Base-by-base conservation (phyloP, 2,797 vertebrate genomes). In the Oceanodroma leucorhoa region DNA sequence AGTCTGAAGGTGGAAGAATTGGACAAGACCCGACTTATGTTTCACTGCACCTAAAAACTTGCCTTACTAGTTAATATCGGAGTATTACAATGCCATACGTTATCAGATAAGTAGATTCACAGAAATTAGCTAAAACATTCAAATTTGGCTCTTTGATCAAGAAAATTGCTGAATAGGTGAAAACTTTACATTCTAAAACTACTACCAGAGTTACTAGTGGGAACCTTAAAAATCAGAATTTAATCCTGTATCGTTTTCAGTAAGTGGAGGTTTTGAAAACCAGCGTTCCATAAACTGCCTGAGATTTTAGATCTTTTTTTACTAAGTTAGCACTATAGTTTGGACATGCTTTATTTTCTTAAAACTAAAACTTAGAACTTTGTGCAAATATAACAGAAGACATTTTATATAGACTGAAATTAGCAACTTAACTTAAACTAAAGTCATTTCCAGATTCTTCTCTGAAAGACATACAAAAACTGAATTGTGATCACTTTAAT, bases 21-120 rank as follows among this genome's bases (percentile, higher is more conserved):
- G 14, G 19, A 48, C 22, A n/a, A 54, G 73, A 83, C 3, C 3
- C 5, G 3, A 61, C 16, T 22, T 66, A 46, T 0, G 3, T 57
- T 89, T 67, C 54, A 38, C 9, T 70, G 24, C 30, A 77, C 32
- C 32, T 46, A 34, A 61, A 87, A 79, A 41, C 5, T 13, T 79
- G 41, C 26, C 40, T 53, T 27, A 36, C 13, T 23, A 58, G 23
- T 32, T 41, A 83, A 51, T 64, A 75, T 11, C 55, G 43, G 30
- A 82, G 10, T 43, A 76, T 67, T 67, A 79, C 1, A 2, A 76
- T 55, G 43, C 8, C 18, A 13, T 14, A 30, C 21, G 14, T 51
- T 66, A 65, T 15, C 34, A 61, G 51, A 70, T 30, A 65, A 83
- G 43, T 5, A 66, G 34, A 50, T 55, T 67, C 29, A 58, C 13